phyloP scores from a whole-genome alignment of 2,888 invertebrate genomes.

The Laothoe populi region DNA sequence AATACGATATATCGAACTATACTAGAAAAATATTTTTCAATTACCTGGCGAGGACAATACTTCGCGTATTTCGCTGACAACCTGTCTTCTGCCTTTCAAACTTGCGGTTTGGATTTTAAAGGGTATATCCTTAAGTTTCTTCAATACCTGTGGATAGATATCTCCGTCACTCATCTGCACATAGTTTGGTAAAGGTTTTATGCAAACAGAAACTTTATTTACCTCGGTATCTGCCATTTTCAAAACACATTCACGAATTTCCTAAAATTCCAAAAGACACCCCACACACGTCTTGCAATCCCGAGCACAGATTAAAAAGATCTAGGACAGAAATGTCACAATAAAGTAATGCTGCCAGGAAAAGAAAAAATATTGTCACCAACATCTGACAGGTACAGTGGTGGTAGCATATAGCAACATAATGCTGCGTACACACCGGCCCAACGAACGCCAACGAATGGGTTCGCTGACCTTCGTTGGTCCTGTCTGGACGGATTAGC shows the following conservation, averaged over 20 bases:
- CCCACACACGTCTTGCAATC: slow-evolving; percentile 54
- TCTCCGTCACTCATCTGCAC: slow-evolving; percentile 29
- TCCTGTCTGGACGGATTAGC: too few species aligned
- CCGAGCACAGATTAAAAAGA: slow-evolving; percentile 52
- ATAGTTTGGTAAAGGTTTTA: background rate
- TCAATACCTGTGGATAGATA: slow-evolving; percentile 82
- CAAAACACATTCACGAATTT: slow-evolving; percentile 62
- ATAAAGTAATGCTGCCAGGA: background rate
- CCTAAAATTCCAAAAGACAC: slow-evolving; percentile 32
- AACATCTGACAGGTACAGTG: too few species aligned
- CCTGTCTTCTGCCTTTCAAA: slow-evolving; percentile 87
- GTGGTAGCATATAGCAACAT: too few species aligned
- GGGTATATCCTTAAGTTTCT: slow-evolving; percentile 89
- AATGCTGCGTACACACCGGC: too few species aligned
- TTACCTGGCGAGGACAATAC: slow-evolving; percentile 90
- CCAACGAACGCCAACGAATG: too few species aligned
- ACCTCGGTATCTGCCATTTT: slow-evolving; percentile 90
- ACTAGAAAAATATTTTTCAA: slow-evolving; percentile 23
- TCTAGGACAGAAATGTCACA: slow-evolving; percentile 11
- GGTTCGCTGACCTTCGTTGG: too few species aligned
- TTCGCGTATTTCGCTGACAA: slow-evolving; percentile 87
- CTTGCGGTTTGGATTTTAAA: slow-evolving; percentile 90
- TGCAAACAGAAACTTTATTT: slow-evolving; percentile 44
- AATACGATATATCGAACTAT: background rate
- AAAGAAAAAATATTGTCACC: background rate